These are phyloP conservation scores for Felis catus DNA, from an alignment of 2,113 vertebrate genomes.

Conservation along the genomic window F.catus_Fca126_mat1.0 CM031414.1:6740501-6741000, in stretches of 20 bases:
- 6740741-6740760: neutral
- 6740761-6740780: neutral
- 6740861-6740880: neutral
- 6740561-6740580: rapidly evolving
- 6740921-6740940: neutral
- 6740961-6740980: neutral
- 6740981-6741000: neutral
- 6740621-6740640: neutral
- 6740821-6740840: neutral
- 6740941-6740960: neutral
- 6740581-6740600: neutral
- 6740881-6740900: neutral
- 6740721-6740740: neutral
- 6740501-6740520: neutral
- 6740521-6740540: neutral
- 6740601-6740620: neutral
- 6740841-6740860: neutral
- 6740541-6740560: neutral
- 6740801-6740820: neutral
- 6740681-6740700: neutral
- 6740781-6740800: neutral
- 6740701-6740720: neutral
- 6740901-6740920: neutral
- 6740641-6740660: neutral
- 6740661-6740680: neutral